Base-by-base conservation (phyloP, 2,797 vertebrate genomes). In the Cryptoblepharus egeriae region DNA sequence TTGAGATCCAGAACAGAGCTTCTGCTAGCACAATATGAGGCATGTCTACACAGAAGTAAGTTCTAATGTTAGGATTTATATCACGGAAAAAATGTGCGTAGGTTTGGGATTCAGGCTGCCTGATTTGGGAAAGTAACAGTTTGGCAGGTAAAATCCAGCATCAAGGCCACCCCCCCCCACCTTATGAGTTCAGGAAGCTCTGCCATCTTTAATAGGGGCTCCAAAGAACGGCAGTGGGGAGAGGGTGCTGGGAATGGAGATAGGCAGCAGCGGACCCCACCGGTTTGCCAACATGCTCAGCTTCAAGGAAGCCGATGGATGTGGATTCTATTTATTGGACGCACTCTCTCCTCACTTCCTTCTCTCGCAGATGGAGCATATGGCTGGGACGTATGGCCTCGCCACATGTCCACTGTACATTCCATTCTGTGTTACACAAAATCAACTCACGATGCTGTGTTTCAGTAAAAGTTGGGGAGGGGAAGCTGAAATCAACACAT, bases 251-350 rank as follows among this genome's bases (percentile, higher is more conserved):
- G 26, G 58, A 9, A 28, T 8, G 8, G 26, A 61, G 26, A 12
- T 4, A 28, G 58, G 58, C 26, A 9, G 58, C 24, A 7, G 26
- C 8, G 5, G 58, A 13, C 60, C 60, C 28, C 60, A 63, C 9
- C 13, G 60, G 11, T 63, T n/a, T 63, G 3, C 11, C 28, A 10
- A n/a, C 60, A 28, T 16, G n/a, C 61, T 15, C 13, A 0, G n/a
- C n/a, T 64, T 32, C 13, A 6, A n/a, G n/a, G 61, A 32, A 13
- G n/a, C n/a, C 24, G 4, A 15, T 64, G 28, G 28, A 12, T 63
- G 8, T 73, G 72, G 26, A 52, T 84, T 68, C 39, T 88, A 45
- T 80, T 90, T 77, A 63, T 85, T 52, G 79, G 67, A 24, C 60
- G 28, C 26, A 13, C 32, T 35, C n/a, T 26, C 81, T 88, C 0